Base-by-base conservation (phyloP, 2,888 invertebrate genomes). In the Vesta saturnalis region DNA sequence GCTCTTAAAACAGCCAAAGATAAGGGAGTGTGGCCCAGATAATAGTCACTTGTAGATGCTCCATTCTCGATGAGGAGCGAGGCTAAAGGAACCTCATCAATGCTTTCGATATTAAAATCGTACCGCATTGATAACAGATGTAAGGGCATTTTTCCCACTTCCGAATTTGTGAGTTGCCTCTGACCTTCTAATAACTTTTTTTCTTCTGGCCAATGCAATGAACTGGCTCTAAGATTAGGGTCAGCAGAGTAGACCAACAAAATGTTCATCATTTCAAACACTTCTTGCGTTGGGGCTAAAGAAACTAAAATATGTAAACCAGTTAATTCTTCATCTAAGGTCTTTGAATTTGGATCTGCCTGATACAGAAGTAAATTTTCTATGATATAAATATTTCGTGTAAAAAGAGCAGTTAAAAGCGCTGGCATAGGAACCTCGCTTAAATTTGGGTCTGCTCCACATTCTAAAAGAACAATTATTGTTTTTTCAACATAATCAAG, bases 1-100 rank as follows among this genome's bases (percentile, higher is more conserved):
- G 81, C 82, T 61, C 78, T 74, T 4, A 84, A 59, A 6, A 83
- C 78, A 3, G 83, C 82, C 22, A 84, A 64, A 1, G 83, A 79
- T 56, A 84, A 72, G 1, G 81, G 76, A 1, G 80, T 80, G 60
- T 83, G 83, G 3, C 82, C 84, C 39, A 84, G 74, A 74, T 81
- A 83, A 4, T 71, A 73, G 6, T 76, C 73, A n/a, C 74, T 66
- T 4, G 14, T 1, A 16, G 12, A 12, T 10, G 49, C 60, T 0
- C 68, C 68, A 15, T 58, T 22, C 1, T 52, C 16, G 4, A 67
- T 46, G 3, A 39, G 39, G n/a, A 8, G 8, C n/a, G 8, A n/a
- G n/a, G 39, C 39, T 39, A 39, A 39, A 12, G 8, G n/a, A n/a
- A n/a, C 14, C n/a, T n/a, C 2, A 12, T n/a, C 8, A 39, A 39